Percentiles rank a stretch among this genome's conserved stretches.
phyloP scores from a whole-genome alignment of 2,888 invertebrate genomes.

The Lissocephala sabroskyi region DNA sequence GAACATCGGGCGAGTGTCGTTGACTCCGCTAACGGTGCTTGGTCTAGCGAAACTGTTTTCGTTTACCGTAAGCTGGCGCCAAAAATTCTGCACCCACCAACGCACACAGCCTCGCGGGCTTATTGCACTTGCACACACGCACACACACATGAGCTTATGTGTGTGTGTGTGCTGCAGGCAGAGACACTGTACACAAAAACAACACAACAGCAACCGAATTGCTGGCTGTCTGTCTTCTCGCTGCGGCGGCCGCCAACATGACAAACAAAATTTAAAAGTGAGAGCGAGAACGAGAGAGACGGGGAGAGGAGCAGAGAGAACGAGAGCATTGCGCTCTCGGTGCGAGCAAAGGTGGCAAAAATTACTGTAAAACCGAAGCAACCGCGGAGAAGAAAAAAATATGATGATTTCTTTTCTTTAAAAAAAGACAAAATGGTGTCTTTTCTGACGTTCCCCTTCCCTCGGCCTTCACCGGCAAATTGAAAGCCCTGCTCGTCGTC shows the following conservation, averaged over 20 bases:
- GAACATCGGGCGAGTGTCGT: not conserved
- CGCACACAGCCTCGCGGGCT: no score
- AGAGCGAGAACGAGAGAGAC: conserved; percentile 25
- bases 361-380: conserved; percentile 59
- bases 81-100: conserved; percentile 25
- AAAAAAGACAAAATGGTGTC: conserved; percentile 64
- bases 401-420: conserved; percentile 18
- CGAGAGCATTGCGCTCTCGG: conserved; percentile 40
- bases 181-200: conserved; percentile 53
- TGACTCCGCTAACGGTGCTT: no score
- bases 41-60: conserved; percentile 20
- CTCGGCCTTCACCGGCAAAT: conserved; percentile 40
- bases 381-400: conserved; percentile 35
- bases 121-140: conserved; percentile 19
- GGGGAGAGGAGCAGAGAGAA: no score
- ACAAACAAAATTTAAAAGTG: conserved; percentile 55
- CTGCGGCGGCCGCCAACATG: conserved; percentile 53
- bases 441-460: conserved; percentile 38
- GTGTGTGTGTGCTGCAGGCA: conserved; percentile 18
- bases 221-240: no score
- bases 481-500: no score
- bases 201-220: conserved; percentile 32
- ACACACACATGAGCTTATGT: conserved; percentile 1
- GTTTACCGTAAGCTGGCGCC: conserved; percentile 42
- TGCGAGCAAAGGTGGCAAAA: conserved; percentile 30